Evolutionary conservation across 2,113 vertebrate species (phyloP).

Genomic region (Solenodon paradoxus): DNA sequence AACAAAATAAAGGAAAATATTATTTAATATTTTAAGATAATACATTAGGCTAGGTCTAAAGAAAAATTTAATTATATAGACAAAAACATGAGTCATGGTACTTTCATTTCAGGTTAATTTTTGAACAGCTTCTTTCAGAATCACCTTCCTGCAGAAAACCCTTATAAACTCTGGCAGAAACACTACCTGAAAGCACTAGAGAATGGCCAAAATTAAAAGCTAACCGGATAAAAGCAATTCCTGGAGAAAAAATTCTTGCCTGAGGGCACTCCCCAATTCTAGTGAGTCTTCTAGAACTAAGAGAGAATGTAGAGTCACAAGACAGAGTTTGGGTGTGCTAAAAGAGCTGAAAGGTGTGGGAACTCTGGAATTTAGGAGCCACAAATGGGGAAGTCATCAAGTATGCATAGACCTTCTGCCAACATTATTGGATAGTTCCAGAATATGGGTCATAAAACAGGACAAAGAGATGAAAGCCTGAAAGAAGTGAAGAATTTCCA

Average conservation of each 20-base stretch:
- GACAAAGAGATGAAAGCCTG: neutral
- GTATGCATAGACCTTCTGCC: neutral
- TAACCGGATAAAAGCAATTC: neutral
- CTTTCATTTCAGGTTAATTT: neutral
- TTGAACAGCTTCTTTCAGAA: slow-evolving; percentile 11
- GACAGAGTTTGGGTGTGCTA: neutral
- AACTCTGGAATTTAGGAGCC: neutral
- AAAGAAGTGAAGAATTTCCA: neutral
- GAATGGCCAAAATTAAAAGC: neutral
- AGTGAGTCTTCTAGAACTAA: neutral
- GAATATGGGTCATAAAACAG: neutral
- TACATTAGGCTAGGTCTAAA: neutral
- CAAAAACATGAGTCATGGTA: neutral
- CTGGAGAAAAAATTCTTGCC: neutral
- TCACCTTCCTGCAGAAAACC: neutral
- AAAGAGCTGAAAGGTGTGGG: neutral
- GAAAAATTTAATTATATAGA: neutral
- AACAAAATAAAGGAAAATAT: neutral
- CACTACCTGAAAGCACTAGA: neutral
- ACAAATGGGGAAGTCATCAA: neutral
- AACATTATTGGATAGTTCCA: neutral
- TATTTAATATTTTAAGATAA: neutral
- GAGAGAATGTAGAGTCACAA: neutral
- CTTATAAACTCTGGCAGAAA: neutral
- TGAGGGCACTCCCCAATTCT: neutral